Evolutionary conservation across 1,140 invertebrate species (phyloP), one percentile per base, ranked within the genome.

Genomic region (Coptotermes formosanus): DNA sequence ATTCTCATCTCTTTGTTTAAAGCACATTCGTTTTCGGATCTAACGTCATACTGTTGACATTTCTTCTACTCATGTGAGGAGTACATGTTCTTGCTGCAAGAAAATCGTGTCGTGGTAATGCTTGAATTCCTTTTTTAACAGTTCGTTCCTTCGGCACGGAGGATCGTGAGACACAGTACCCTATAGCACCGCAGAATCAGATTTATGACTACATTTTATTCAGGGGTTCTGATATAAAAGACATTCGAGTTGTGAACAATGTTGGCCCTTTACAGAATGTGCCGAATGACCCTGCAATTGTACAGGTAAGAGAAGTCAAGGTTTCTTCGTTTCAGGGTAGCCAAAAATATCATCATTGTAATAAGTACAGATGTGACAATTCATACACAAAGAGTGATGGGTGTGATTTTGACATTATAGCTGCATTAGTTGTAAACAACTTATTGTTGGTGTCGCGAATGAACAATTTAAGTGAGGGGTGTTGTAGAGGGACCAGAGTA

Each of bases 131-230:
- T 8, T 45, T 52, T 9, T 82, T 86, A 52, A 45, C 92, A 99
- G 99, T 99, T 85, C 95, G 97, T 88, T 99, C 98, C 11, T 99
- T 99, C 94, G 99, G 99, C 48, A 99, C 99, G 48, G 99, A 99
- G 92, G 98, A 99, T 90, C 93, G 99, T 75, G 97, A 97, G 87
- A 97, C 97, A 43, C 96, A 97, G 90, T 96, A 96, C 90, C 97
- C 97, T 86, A 98, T 99, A 64, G 95, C 97, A 81, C 96, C 98
- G 81, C 96, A 99, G 90, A 98, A 97, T 92, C 98, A 99, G 92
- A 95, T 99, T 59, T 99, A 99, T 92, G 99, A 99, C 89, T 99
- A 98, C 91, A 99, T 99, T 88, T 95, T 99, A 85, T 99, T 99
- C 92, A 93, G 98, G 88, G 99, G 98, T 48, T 96, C 97, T 88